phyloP scores from a whole-genome alignment of 2,797 vertebrate genomes.

The Monodelphis domestica region DNA sequence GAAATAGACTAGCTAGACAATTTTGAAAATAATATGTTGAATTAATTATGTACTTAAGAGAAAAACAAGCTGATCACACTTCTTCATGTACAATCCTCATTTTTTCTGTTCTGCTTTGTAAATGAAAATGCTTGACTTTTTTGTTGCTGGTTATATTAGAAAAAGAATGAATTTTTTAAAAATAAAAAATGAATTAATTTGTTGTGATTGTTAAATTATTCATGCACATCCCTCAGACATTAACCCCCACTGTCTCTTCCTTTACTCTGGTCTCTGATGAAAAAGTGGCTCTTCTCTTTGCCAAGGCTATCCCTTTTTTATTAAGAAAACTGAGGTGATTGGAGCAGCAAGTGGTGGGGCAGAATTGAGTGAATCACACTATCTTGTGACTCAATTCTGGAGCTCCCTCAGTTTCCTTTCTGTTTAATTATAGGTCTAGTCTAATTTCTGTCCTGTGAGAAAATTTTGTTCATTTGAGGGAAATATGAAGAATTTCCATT shows the following conservation, averaged over 20 bases:
- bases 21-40: background rate
- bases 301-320: background rate
- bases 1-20: background rate
- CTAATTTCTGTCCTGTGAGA: too few relatives aligned
- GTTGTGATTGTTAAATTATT: background rate
- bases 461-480: too few relatives aligned
- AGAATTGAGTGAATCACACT: too few relatives aligned
- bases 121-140: background rate
- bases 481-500: too few relatives aligned
- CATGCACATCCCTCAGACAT: background rate
- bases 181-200: background rate
- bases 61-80: background rate
- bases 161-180: background rate
- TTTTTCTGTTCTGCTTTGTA: background rate
- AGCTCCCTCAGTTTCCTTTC: too few relatives aligned
- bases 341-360: too few relatives aligned
- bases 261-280: background rate
- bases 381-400: too few relatives aligned
- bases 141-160: background rate
- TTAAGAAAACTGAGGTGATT: too few relatives aligned
- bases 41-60: background rate
- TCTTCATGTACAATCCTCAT: background rate
- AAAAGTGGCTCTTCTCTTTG: background rate
- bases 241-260: background rate
- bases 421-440: too few relatives aligned